Evolutionary conservation across 2,797 vertebrate genomes (phyloP), one percentile per base, ranked within the genome.

Genomic region (Pipistrellus pipistrellus): DNA sequence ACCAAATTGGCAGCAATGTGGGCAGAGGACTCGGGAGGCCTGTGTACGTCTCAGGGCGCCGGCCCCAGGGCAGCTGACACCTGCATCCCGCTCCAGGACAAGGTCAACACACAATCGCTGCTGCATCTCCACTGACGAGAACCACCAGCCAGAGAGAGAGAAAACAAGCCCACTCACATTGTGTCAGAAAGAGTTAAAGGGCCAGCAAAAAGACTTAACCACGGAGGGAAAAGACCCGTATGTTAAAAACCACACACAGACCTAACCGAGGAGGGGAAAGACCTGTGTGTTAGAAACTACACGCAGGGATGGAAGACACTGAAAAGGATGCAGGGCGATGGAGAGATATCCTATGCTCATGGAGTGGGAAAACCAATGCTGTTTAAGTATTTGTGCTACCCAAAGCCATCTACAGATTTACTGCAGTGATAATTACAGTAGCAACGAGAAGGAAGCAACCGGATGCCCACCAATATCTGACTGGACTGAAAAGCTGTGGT

Each of bases 391-490:
- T 2, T n/a, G 6, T 8, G 10, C 46, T 10, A 10, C 12, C 72
- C 57, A 15, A 4, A 21, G 30, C 57, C 8, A 46, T 13, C 9
- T 35, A 8, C 38, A 27, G 71, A 35, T 5, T 6, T 23, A 18
- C 7, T 2, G 46, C 46, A 23, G 46, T 18, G 5, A 11, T 1
- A 1, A 4, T 13, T n/a, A 53, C 73, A 4, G 46, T 3, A 7
- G 48, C 73, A 4, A 1, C 1, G 15, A 11, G 5, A 48, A 2
- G 73, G 48, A 76, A 6, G 2, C 18, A 21, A 8, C 3, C 75
- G 0, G 1, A 4, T 14, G 75, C n/a, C 75, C 11, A 4, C 2
- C 30, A 3, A 13, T 8, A 4, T 48, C 0, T 7, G n/a, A 1
- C 8, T 2, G 18, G 46, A 14, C 1, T 21, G 11, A 32, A 32